A percentile compares a stretch with the other conserved stretches of the same genome.
Conservation (phyloP, 2,797 vertebrate genomes). For the Thripadectes ignobilis region DNA sequence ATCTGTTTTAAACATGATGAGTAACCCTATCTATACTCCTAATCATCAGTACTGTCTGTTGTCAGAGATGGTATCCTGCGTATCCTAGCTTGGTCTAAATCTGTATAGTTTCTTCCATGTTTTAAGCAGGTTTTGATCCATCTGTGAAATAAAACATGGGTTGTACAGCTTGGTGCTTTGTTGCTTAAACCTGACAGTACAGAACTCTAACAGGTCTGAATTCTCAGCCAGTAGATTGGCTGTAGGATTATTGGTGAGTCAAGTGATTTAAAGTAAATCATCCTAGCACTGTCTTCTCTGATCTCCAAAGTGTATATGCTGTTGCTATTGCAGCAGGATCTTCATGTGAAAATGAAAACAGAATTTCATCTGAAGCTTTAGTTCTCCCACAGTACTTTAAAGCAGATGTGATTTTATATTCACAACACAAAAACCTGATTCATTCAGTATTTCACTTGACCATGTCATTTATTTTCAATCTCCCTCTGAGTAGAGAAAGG, state of each 20-base stretch:
- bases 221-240: background rate
- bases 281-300: background rate
- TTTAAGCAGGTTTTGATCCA: background rate
- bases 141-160: background rate
- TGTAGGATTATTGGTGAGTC: background rate
- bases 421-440: conserved; percentile 34
- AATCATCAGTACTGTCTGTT: background rate
- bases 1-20: background rate
- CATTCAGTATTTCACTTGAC: conserved; percentile 47
- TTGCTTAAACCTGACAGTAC: background rate
- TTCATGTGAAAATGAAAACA: conserved; percentile 7
- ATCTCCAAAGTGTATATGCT: background rate
- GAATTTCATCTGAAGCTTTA: conserved; percentile 7
- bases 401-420: conserved; percentile 24
- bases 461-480: conserved; percentile 55
- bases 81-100: background rate
- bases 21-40: background rate
- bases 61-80: background rate
- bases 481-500: conserved; percentile 8
- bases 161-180: background rate
- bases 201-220: background rate
- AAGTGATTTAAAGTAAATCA: background rate
- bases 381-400: background rate
- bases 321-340: background rate
- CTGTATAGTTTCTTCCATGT: background rate